phyloP scores from a whole-genome alignment of 2,797 vertebrate genomes.

The Cyclura pinguis region DNA sequence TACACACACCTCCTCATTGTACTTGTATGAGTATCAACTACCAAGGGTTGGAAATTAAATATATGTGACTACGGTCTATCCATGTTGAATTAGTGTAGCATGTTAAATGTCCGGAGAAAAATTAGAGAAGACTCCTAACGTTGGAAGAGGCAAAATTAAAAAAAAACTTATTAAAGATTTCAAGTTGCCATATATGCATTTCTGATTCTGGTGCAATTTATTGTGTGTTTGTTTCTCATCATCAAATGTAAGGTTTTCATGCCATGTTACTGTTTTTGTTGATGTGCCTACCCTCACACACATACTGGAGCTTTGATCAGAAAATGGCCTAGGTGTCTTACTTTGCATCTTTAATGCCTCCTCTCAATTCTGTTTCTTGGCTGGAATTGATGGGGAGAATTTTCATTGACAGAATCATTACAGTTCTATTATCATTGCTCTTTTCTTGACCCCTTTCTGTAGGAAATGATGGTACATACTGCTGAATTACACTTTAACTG shows the following conservation, averaged over 20 bases:
- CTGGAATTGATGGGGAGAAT: neutral
- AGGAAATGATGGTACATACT: neutral
- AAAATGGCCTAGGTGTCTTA: neutral
- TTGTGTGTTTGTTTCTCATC: neutral
- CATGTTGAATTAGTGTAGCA: neutral
- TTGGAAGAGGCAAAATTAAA: neutral
- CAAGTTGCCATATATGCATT: neutral
- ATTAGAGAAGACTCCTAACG: neutral
- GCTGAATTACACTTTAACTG: neutral
- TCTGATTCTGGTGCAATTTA: neutral
- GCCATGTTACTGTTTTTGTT: too few species aligned
- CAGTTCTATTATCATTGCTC: neutral
- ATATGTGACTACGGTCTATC: neutral
- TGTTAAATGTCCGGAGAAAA: neutral
- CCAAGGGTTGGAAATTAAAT: neutral
- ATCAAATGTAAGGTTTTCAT: neutral
- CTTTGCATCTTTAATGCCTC: neutral
- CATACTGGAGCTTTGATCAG: neutral
- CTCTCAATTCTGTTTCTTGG: neutral
- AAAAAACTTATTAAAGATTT: neutral
- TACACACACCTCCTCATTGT: too few species aligned
- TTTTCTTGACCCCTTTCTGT: constrained; percentile 2
- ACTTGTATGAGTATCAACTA: too few species aligned
- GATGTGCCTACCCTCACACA: too few species aligned
- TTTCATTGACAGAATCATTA: neutral